Evolutionary conservation across 2,888 invertebrate genomes (phyloP), one percentile per base, ranked within the genome.

Genomic region (Thecophora atra): DNA sequence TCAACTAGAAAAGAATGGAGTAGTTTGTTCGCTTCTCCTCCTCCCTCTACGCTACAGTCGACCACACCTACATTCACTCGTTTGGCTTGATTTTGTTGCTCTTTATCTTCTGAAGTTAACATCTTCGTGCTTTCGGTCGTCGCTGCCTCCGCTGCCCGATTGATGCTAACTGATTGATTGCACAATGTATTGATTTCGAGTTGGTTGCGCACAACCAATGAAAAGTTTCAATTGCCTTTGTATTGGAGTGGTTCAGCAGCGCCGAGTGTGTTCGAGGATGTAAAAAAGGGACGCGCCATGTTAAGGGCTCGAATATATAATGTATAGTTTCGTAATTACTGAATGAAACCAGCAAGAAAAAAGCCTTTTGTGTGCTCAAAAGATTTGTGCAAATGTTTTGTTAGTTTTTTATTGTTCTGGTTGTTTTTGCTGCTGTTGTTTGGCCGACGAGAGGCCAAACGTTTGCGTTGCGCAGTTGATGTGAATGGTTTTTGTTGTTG

Each of bases 191-290:
- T 63, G 70, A 28, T 52, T 70, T 70, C 63, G 37, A 63, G 37
- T 63, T 70, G 70, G 30, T 70, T 62, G 52, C 63, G 70, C 63
- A 52, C 62, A 52, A 52, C 70, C 70, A 70, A 70, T 70, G 62
- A 70, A 63, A 70, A 70, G 62, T 70, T 70, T 70, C 70, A 70
- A 70, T 70, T 70, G 66, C 66, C 70, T 66, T 72, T 71, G 73
- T 69, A 66, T 70, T 62, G 17, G 28, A 58, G 15, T 28, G 58
- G 13, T 58, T 58, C 58, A 3, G 28, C 58, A 24, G 15, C 58
- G 6, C 0, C 28, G 58, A 56, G 56, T 26, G 58, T 15, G 24
- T 24, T 15, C 58, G 58, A 6, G 54, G 19, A 54, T 21, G 47
- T 11, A 60, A 30, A 11, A 24, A 58, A 52, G 3, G 37, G 24